phyloP scores from a whole-genome alignment of 2,113 vertebrate species.

The Rynchops niger region DNA sequence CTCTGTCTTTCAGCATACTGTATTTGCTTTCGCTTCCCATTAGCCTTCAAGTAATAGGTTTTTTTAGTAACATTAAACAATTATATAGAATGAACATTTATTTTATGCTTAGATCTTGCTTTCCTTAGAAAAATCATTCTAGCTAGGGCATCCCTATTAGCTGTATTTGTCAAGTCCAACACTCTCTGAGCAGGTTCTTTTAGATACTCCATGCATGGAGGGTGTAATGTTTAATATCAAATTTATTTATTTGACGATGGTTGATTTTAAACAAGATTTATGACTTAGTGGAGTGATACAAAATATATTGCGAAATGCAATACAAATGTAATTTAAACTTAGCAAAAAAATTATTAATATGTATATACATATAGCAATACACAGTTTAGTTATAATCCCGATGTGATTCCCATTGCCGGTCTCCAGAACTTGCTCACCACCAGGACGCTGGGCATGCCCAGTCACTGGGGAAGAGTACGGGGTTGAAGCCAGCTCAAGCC shows the following conservation, averaged over 20 bases:
- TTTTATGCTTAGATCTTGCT: not conserved
- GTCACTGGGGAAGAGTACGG: no score
- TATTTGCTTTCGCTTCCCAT: not conserved
- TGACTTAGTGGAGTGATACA: not conserved
- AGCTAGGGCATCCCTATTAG: not conserved
- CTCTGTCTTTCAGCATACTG: not conserved
- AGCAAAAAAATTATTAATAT: not conserved
- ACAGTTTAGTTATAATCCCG: not conserved
- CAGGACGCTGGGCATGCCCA: not conserved
- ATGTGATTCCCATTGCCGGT: fast-evolving
- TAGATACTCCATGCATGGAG: not conserved
- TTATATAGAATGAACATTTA: not conserved
- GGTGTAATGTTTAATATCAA: not conserved
- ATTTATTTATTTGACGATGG: not conserved
- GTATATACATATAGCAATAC: fast-evolving
- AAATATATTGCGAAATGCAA: not conserved
- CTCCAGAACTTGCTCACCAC: not conserved
- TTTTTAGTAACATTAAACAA: not conserved
- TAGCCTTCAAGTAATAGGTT: not conserved
- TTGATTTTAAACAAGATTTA: not conserved
- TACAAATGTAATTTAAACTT: not conserved
- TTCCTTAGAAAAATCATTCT: not conserved
- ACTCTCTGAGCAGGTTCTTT: not conserved
- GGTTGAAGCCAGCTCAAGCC: not conserved
- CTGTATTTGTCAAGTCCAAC: not conserved